Evolutionary conservation across 2,113 vertebrate species (phyloP), one percentile per base, ranked within the genome.

Genomic region (Paramormyrops kingsleyae): DNA sequence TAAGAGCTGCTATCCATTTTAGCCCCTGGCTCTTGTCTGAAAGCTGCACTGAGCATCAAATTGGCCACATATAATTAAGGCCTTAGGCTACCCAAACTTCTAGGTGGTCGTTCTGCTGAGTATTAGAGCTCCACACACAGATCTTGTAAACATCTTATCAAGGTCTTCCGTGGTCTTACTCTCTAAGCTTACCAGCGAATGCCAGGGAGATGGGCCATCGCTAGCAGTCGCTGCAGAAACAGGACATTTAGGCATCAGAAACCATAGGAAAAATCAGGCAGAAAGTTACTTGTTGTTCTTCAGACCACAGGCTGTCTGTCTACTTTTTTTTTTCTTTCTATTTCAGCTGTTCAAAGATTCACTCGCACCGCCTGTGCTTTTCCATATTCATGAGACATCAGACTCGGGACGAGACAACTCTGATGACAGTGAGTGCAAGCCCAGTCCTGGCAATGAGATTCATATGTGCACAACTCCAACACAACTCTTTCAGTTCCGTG

Each of bases 81-180:
- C 47, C 88, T 89, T 35, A 24, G 70, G 66, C 27, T 88, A 49
- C n/a, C 49, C 66, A 83, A 39, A 80, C 47, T 52, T 53, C 19
- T 70, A 89, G 46, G 8, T 5, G 70, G 15, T 39, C 12, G 1
- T 35, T 83, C 88, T 89, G 88, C 44, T 47, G 59, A 52, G n/a
- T 47, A 52, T 39, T 52, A 52, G 27, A 21, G 47, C 53, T 53
- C 47, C 52, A 39, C 27, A 50, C 70, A 83, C 19, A 47, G 49
- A 89, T 89, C 88, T 80, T 53, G n/a, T 89, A 89, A 89, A 89
- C 74, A 52, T 52, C 70, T 89, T 39, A 39, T 52, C 66, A 31
- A 5, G 19, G 13, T 70, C 88, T 39, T 53, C 85, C 0, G 27
- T 47, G 87, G 39, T n/a, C 59, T 70, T 70, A 52, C 49, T 35